A percentile compares a stretch with the other conserved stretches of the same genome.
phyloP scores from a whole-genome alignment of 2,113 vertebrate genomes.

The Aythya baeri region DNA sequence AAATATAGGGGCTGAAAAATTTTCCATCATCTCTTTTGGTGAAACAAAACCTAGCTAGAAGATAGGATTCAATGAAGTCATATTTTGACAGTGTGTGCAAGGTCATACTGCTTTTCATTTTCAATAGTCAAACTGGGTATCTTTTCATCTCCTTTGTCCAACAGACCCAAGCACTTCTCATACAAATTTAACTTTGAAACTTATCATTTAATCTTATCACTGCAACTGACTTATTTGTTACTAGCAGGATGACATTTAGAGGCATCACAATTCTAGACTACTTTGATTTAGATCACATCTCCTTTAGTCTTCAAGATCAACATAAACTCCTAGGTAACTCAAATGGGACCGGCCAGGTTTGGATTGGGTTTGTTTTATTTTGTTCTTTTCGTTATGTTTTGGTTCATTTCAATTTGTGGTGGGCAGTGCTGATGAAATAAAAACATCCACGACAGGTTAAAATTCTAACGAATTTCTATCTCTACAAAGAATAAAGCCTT shows the following conservation, averaged over 20 bases:
- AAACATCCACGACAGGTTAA: accelerated
- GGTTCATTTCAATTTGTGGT: background rate
- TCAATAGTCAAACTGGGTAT: background rate
- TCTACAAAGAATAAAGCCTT: background rate
- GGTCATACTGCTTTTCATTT: background rate
- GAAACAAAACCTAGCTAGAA: background rate
- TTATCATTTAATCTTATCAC: background rate
- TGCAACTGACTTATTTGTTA: background rate
- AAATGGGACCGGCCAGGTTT: background rate
- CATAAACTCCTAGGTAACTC: background rate
- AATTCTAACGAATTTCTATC: background rate
- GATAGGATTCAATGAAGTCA: background rate
- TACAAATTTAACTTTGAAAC: background rate
- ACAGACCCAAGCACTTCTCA: background rate
- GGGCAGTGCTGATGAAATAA: background rate
- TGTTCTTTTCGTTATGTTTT: background rate
- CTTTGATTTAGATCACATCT: background rate
- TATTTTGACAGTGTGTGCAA: background rate
- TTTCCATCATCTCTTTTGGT: constrained; percentile 25
- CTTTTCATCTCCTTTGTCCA: background rate
- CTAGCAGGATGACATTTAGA: background rate
- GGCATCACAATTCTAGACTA: background rate
- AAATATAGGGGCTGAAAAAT: constrained; percentile 48
- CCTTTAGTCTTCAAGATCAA: background rate
- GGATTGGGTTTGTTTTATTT: background rate